These are phyloP conservation scores for Cyprinella venusta DNA, from an alignment of 2,797 vertebrate genomes.

Conservation along the genomic window DNA sequence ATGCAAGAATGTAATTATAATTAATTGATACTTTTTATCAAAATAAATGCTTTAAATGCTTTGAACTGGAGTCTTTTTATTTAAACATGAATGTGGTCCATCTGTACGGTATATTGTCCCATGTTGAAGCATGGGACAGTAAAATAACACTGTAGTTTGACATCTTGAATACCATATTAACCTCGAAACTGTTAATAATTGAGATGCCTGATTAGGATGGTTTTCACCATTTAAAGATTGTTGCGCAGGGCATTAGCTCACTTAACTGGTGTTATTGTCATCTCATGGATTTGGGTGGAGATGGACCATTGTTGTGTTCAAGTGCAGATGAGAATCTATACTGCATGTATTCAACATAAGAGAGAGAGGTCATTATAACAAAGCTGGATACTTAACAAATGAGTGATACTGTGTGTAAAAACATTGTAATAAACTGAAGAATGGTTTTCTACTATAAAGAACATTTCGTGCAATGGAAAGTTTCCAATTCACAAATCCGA, in stretches of 20 bases:
- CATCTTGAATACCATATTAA: background rate
- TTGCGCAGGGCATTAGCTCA: background rate
- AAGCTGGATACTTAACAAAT: background rate
- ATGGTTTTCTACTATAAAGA: background rate
- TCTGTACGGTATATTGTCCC: background rate
- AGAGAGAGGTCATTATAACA: background rate
- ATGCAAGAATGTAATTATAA: background rate
- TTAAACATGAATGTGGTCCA: background rate
- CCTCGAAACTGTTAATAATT: background rate
- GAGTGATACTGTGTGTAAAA: background rate
- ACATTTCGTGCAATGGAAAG: no score
- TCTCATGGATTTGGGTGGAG: slow-evolving; percentile 1
- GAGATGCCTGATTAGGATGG: background rate
- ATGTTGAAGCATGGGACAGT: background rate
- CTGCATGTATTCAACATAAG: background rate
- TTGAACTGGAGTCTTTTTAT: background rate
- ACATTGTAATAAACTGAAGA: background rate
- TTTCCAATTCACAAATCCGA: no score
- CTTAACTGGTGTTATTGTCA: background rate
- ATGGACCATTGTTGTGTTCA: background rate
- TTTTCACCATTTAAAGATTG: background rate
- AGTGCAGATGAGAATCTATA: background rate
- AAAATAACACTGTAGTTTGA: background rate
- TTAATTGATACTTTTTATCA: background rate
- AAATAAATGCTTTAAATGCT: background rate